Evolutionary conservation across 2,797 vertebrate species (phyloP).

Genomic region (Sebastes iracundus): DNA sequence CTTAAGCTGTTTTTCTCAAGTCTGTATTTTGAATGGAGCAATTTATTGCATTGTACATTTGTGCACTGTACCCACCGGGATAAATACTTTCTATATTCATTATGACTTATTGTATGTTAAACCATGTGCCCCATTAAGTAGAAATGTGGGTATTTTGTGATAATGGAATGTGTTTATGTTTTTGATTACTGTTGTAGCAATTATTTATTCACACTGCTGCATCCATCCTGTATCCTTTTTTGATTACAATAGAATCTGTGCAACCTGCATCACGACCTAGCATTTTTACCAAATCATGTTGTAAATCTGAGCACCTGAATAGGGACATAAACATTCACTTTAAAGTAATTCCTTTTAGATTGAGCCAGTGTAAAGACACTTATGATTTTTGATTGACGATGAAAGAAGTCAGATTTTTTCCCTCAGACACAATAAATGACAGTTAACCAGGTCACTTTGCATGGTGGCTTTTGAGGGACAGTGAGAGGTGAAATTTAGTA

Average conservation of each 20-base stretch:
- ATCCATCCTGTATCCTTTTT: background rate
- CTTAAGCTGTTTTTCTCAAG: constrained; percentile 38
- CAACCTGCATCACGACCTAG: background rate
- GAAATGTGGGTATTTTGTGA: background rate
- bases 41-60: background rate
- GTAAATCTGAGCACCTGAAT: background rate
- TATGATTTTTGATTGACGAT: background rate
- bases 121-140: background rate
- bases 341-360: background rate
- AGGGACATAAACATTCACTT: background rate
- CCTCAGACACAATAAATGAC: background rate
- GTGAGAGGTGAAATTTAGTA: background rate
- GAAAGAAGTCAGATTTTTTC: background rate
- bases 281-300: background rate
- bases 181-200: background rate
- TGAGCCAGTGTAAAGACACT: background rate
- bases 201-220: too few species aligned
- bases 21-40: constrained; percentile 7
- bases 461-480: background rate
- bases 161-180: background rate
- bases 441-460: background rate
- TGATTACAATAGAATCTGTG: background rate
- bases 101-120: background rate
- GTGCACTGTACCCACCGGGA: background rate
- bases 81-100: background rate